Evolutionary conservation across 2,797 vertebrate species (phyloP).

Genomic region (Hapalemur alaotrensis): DNA sequence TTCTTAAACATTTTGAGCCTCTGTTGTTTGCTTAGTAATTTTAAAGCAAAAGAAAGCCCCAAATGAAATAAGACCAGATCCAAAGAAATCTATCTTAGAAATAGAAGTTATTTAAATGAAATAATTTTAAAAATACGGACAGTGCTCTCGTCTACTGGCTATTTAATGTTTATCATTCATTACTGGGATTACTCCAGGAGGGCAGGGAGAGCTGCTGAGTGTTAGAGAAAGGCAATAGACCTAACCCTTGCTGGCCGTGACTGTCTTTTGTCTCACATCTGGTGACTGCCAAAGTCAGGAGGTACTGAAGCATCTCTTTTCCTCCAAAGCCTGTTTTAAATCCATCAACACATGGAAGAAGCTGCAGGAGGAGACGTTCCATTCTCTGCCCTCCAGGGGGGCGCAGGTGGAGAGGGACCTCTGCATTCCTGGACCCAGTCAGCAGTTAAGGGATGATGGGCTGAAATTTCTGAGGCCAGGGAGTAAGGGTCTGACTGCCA

Average conservation of each 20-base stretch:
- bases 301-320: neutral
- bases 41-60: neutral
- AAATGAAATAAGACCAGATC: neutral
- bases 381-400: no score
- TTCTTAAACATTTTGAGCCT: neutral
- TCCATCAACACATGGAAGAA: neutral
- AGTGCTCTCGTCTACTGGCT: neutral
- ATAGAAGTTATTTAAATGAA: neutral
- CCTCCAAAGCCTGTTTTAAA: neutral
- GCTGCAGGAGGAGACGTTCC: neutral
- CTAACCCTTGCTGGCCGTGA: neutral
- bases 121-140: neutral
- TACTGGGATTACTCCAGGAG: neutral
- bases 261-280: neutral
- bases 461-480: neutral
- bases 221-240: neutral
- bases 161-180: neutral
- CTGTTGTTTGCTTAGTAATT: neutral
- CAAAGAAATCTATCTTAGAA: neutral
- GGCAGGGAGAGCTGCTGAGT: neutral
- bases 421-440: neutral
- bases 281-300: neutral
- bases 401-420: neutral
- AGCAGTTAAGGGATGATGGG: no score
- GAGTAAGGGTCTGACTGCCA: neutral